Conservation (phyloP, 1,140 invertebrate genomes). For the Conopomorpha cramerella region DNA sequence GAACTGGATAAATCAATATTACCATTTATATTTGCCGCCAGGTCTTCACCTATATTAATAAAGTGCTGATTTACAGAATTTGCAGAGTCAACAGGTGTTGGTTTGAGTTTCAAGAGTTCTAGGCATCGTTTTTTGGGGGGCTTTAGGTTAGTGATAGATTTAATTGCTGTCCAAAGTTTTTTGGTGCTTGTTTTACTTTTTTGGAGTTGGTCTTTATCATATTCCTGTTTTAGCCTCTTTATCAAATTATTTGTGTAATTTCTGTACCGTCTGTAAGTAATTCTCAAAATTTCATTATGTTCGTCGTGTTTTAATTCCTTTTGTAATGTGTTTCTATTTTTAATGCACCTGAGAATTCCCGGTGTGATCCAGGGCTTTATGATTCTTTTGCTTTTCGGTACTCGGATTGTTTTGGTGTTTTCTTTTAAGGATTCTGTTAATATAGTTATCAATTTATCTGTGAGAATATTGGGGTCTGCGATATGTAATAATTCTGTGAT, state of each 20-base stretch:
- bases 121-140: too few species aligned
- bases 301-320: neutral
- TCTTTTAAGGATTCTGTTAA: too few species aligned
- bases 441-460: too few species aligned
- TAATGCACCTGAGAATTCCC: neutral
- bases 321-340: neutral
- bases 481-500: too few species aligned
- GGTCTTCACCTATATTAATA: neutral
- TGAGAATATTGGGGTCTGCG: too few species aligned
- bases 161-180: neutral
- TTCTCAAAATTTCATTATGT: neutral
- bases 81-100: neutral
- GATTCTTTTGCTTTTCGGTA: neutral
- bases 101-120: too few species aligned
- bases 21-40: too few species aligned
- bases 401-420: neutral
- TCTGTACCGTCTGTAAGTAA: neutral
- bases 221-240: neutral
- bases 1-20: too few species aligned
- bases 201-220: neutral
- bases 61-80: neutral
- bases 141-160: neutral
- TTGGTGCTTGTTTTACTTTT: neutral
- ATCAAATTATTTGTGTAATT: neutral
- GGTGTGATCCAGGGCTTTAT: neutral